Base-by-base conservation (phyloP, 2,113 vertebrate genomes). In the Trichomycterus rosablanca region DNA sequence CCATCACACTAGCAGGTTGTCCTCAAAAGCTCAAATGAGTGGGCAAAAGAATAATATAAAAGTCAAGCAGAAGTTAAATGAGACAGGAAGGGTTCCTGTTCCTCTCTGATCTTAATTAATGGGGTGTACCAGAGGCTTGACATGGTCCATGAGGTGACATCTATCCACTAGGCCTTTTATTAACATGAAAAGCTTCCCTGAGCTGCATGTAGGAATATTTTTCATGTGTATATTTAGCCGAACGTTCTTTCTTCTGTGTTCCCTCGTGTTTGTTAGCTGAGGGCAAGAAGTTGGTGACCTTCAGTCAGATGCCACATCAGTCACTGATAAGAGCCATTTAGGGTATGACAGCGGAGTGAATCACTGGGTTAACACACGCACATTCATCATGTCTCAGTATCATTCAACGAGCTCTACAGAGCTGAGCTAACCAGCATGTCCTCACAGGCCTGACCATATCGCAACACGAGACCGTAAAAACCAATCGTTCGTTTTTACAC, bases 321-420 rank as follows among this genome's bases (percentile, higher is more conserved):
- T n/a, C n/a, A 68, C 44, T 60, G 72, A 79, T 83, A 82, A 76
- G 74, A 74, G 72, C 71, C 62, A 71, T 78, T 76, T 64, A 72
- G 71, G 56, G 66, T 66, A 52, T 35, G 66, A 73, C 73, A 66
- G 76, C 58, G 74, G 59, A 73, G 70, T 60, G 71, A 80, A 76
- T 79, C 69, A 63, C 50, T 66, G 76, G 77, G 80, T 48, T 80
- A 81, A 77, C 71, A 80, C 61, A 68, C 5, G 40, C 59, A 74
- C 56, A 15, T 74, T 74, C 78, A 66, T 64, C 74, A 79, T 66
- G 56, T 18, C 65, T 67, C 32, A 42, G 75, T 64, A 77, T 81
- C 79, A 75, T 78, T 82, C 81, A 82, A 78, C 77, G 78, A 66
- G 59, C 67, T 44, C 62, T 55, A 75, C 63, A 34, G 66, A 43